These are phyloP conservation scores for Coluber constrictor DNA, from an alignment of 2,797 vertebrate species.

Conservation along the genomic window DNA sequence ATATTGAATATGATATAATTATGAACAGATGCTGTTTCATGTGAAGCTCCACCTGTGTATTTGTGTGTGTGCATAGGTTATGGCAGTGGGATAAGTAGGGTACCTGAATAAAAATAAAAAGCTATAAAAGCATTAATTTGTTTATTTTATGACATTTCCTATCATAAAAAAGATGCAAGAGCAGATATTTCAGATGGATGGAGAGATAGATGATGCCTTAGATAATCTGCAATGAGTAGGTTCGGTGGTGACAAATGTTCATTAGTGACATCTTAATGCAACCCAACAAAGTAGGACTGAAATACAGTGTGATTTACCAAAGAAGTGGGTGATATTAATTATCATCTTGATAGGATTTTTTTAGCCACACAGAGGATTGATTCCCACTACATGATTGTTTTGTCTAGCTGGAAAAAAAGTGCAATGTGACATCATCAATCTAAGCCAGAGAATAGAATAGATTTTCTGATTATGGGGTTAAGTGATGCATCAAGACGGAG, in stretches of 20 bases:
- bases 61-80: not conserved
- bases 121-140: not conserved
- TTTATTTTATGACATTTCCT: not conserved
- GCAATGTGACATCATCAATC: constrained; percentile 71
- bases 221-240: constrained; percentile 21
- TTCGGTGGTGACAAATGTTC: constrained; percentile 40
- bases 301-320: constrained; percentile 42
- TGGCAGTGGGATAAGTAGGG: not conserved
- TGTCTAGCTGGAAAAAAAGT: constrained; percentile 38
- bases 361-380: constrained; percentile 40
- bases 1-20: not conserved
- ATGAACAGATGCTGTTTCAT: not conserved
- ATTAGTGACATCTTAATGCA: constrained; percentile 63
- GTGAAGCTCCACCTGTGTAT: not conserved
- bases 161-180: constrained; percentile 9
- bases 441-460: constrained; percentile 62
- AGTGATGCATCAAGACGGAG: constrained; percentile 64
- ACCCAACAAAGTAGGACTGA: constrained; percentile 55
- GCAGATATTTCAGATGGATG: constrained; percentile 33
- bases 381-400: constrained; percentile 47
- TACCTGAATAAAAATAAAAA: not conserved
- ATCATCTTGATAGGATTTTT: constrained; percentile 37
- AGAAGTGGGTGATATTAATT: constrained; percentile 45
- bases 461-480: constrained; percentile 71
- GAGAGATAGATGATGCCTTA: not conserved